Percentiles rank a stretch among this genome's conserved stretches.
phyloP scores from a whole-genome alignment of 2,113 vertebrate species.

The Elephas maximus region DNA sequence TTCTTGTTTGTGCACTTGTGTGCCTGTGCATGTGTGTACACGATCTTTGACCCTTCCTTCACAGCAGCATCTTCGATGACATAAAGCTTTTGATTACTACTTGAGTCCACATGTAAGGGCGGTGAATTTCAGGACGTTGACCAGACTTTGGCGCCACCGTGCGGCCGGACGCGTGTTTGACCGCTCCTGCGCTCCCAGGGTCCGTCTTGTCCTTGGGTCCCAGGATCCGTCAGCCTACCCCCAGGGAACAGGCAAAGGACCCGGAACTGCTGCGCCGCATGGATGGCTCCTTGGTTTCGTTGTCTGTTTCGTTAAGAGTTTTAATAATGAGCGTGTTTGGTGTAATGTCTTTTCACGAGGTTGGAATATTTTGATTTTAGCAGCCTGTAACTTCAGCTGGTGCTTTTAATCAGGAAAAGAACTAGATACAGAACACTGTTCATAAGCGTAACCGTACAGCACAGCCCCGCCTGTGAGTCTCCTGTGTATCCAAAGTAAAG shows the following conservation, averaged over 20 bases:
- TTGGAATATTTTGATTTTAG: conserved; percentile 69
- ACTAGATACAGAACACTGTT: conserved; percentile 71
- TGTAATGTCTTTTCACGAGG: conserved; percentile 86
- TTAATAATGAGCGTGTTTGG: conserved; percentile 83
- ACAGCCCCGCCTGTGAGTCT: conserved; percentile 46
- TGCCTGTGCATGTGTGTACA: fast-evolving
- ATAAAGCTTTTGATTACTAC: neutral
- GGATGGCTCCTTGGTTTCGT: conserved; percentile 72
- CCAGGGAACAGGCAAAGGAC: neutral
- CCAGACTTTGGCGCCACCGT: neutral
- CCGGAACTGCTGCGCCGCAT: neutral
- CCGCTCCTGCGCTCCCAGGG: neutral
- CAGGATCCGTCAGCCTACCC: neutral
- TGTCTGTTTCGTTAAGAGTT: conserved; percentile 85
- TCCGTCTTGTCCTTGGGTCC: neutral
- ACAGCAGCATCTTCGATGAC: neutral
- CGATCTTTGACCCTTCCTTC: neutral
- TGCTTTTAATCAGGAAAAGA: conserved; percentile 76
- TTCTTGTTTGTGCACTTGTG: too few relatives aligned
- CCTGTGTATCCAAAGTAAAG: conserved; percentile 84
- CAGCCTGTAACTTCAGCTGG: conserved; percentile 65
- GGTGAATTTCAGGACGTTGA: neutral
- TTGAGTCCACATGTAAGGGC: neutral
- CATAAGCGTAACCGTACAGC: conserved; percentile 17
- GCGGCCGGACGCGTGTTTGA: neutral